Conservation (phyloP, 2,113 vertebrate genomes). For the Actinemys pallida region DNA sequence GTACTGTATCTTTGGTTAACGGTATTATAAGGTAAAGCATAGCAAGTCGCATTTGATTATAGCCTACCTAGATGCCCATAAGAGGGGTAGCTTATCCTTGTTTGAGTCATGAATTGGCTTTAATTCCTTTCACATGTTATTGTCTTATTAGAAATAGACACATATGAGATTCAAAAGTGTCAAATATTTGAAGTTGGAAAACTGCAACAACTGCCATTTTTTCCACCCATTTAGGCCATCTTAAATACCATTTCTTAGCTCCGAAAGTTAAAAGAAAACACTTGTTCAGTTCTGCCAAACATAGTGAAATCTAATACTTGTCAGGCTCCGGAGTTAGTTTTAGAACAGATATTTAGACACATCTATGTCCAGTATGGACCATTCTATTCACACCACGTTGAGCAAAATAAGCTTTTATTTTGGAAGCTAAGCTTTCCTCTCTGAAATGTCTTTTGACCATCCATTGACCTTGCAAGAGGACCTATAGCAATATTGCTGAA, state of each 20-base stretch:
- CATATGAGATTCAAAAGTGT: accelerated
- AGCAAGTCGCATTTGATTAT: accelerated
- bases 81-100: accelerated
- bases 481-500: constrained; percentile 27
- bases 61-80: accelerated
- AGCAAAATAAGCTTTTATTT: neutral
- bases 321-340: neutral
- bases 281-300: neutral
- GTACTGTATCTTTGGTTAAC: neutral
- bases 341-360: neutral
- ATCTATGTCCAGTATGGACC: neutral
- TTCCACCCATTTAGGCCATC: accelerated
- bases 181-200: neutral
- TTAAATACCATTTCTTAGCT: neutral
- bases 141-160: accelerated
- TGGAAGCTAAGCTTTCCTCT: neutral
- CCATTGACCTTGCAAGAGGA: neutral
- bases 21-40: accelerated
- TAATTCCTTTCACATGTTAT: accelerated
- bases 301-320: neutral
- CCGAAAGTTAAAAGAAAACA: neutral
- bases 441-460: neutral
- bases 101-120: neutral
- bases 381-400: accelerated
- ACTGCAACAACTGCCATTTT: neutral